A percentile compares a stretch with the other conserved stretches of the same genome.
These are phyloP conservation scores for Mormyrus iriodes DNA, from an alignment of 2,113 vertebrate species.

Conservation along the genomic window DNA sequence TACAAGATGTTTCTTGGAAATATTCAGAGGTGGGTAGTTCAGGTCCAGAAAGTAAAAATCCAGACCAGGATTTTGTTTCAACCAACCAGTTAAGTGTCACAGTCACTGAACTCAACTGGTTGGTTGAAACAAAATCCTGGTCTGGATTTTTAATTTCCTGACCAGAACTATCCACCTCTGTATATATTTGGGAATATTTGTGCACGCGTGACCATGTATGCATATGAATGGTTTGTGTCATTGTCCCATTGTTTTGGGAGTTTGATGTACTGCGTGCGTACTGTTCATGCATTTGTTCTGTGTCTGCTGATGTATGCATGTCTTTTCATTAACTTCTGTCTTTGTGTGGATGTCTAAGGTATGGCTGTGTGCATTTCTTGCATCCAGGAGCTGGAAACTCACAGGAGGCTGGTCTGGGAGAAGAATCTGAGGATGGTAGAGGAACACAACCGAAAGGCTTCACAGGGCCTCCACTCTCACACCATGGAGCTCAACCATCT, in stretches of 20 bases:
- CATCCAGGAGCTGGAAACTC: slow-evolving; percentile 56
- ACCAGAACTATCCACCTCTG: neutral
- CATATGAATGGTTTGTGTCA: neutral
- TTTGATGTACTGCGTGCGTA: neutral
- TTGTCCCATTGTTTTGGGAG: neutral
- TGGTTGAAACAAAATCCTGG: neutral
- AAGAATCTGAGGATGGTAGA: slow-evolving; percentile 62
- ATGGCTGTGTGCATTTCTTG: slow-evolving; percentile 1
- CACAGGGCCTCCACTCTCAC: slow-evolving; percentile 65
- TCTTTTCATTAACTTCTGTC: neutral
- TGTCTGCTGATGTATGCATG: neutral
- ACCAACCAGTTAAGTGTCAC: neutral
- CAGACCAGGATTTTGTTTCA: neutral
- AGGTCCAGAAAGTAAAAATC: neutral
- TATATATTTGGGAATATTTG: neutral
- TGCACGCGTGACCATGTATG: neutral
- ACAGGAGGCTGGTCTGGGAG: slow-evolving; percentile 68
- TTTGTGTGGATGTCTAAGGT: neutral
- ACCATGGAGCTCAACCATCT: slow-evolving; percentile 73
- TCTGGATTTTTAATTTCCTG: neutral
- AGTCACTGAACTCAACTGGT: neutral
- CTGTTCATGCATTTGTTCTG: neutral
- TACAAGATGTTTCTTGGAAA: too few relatives aligned
- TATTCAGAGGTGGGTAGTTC: too few relatives aligned
- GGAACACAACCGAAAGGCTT: slow-evolving; percentile 71